Base-by-base conservation (phyloP, 2,888 invertebrate species). In the Drosophila tripunctata region DNA sequence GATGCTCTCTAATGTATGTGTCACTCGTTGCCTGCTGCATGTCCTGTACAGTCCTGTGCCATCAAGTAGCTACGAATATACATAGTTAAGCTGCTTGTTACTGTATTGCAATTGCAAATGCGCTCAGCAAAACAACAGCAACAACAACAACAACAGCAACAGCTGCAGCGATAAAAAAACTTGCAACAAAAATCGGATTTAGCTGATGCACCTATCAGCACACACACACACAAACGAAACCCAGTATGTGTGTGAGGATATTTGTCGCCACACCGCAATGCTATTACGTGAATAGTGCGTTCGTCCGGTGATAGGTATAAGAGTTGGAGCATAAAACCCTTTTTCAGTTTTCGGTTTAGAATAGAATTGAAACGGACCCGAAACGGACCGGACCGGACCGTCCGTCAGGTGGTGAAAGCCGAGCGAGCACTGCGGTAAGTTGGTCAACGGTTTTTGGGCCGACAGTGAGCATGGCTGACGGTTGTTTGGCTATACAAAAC, bases 211-310 rank as follows among this genome's bases (percentile, higher is more conserved):
- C 52, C 78, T 56, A 69, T 62, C 62, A 45, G 43, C 79, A 58
- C 31, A 63, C 27, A 27, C 27, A 27, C 10, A 10, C 10, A 27
- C 0, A 8, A 2, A 24, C 27, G 40, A 50, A 65, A 43, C 14
- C 35, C 10, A 27, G 38, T 60, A 19, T 43, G 15, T 27, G 33
- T 8, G 22, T 47, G 22, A 33, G 19, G 58, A 66, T 55, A 74
- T 86, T 67, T 86, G 75, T 61, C 52, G 51, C 40, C 38, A 57
- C 41, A 81, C 78, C 79, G 73, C 83, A 85, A 87, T 85, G 87
- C 81, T 80, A 86, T 81, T 83, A 86, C 69, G 75, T 61, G 86
- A 71, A 77, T 64, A 75, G 78, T 65, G 72, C 69, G 72, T 67
- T 67, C 56, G 65, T 54, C 60, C 65, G 65, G 48, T 48, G 64